Base-by-base conservation (phyloP, 2,113 vertebrate species). In the Dissostichus mawsoni region DNA sequence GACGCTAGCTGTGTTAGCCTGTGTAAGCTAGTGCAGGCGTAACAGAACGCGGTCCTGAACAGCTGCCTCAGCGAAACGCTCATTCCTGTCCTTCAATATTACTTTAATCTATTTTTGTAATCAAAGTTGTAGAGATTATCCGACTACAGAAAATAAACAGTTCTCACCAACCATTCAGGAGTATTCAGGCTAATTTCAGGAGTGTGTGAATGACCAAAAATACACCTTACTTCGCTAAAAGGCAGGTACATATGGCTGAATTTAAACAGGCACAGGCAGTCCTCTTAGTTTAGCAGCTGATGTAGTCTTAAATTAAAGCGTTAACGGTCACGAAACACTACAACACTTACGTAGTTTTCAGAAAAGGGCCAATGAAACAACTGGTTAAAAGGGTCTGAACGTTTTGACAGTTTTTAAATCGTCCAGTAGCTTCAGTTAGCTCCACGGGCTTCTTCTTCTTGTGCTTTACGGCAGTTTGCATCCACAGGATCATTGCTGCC, bases 151-250 rank as follows among this genome's bases (percentile, higher is more conserved):
- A 18, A 18, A 13, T 3, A 1, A 0, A 2, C 44, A 3, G 47
- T 5, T 18, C 33, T 10, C 14, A 2, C 0, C 55, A 3, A n/a
- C 8, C 36, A 2, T 36, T 4, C 58, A 14, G 57, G 3, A 11
- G 12, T 7, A 1, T 5, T 20, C 11, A 2, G 3, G 66, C 5
- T 0, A 12, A 14, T 3, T 33, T 57, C 44, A 50, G 14, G 3
- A 1, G 23, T 0, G 6, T 2, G 0, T n/a, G 3, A 51, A n/a
- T 1, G 0, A 10, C 0, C 12, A 0, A 0, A 55, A 50, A n/a
- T n/a, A 48, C 23, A 2, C 33, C 4, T 20, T 13, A 9, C 2
- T 17, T 20, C 4, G n/a, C 29, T 3, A 1, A 12, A 14, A 5
- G 1, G 50, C 62, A 58, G 63, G 20, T 29, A 12, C 58, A 29